Evolutionary conservation across 2,113 vertebrate species (phyloP).

Genomic region (Nothoprocta pentlandii): DNA sequence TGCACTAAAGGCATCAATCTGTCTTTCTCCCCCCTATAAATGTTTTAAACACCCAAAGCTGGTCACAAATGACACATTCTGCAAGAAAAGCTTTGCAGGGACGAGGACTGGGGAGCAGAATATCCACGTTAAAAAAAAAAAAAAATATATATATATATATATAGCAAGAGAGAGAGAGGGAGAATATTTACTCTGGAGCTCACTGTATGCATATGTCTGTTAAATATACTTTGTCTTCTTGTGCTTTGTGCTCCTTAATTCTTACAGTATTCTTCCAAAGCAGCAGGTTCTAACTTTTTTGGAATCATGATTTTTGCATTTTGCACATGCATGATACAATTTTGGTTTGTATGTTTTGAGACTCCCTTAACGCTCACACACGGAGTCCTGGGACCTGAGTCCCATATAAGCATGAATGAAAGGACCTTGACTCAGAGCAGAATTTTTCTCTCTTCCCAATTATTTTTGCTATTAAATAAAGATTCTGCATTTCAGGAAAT

Average conservation of each 20-base stretch:
- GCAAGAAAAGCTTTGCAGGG: conserved; percentile 40
- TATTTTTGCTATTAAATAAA: neutral
- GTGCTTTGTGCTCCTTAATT: neutral
- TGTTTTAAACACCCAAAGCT: conserved; percentile 78
- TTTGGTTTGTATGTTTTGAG: neutral
- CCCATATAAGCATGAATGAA: neutral
- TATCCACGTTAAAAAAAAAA: neutral
- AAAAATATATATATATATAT: no score
- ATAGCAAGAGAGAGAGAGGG: neutral
- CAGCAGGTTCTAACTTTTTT: neutral
- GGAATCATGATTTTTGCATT: neutral
- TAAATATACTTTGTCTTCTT: neutral
- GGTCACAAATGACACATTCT: conserved; percentile 67
- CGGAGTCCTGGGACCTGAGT: no score
- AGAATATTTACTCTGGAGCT: neutral
- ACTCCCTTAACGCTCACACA: neutral
- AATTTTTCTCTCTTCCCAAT: neutral
- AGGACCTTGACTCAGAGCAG: neutral
- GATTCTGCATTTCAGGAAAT: neutral
- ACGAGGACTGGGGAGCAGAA: neutral
- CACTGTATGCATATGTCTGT: neutral
- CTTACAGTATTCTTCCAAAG: neutral
- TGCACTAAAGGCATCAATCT: conserved; percentile 80
- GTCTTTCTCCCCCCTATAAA: conserved; percentile 74
- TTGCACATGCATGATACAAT: neutral